Conservation (phyloP, 2,113 vertebrate genomes). For the Anolis carolinensis region DNA sequence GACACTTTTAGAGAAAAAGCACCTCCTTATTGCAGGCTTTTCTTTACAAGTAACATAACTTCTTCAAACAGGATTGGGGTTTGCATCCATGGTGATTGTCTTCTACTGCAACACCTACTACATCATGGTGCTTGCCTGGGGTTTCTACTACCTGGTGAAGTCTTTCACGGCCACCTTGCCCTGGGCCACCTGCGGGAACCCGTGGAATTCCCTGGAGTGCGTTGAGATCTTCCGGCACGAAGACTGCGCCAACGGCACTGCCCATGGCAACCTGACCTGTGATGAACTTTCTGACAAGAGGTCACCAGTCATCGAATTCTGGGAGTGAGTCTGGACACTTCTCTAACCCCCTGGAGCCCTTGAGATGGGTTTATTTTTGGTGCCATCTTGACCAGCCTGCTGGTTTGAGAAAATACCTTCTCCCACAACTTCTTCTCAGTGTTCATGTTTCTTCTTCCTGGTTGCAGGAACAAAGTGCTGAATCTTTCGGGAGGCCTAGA, state of each 20-base stretch:
- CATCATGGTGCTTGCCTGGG: constrained; percentile 98
- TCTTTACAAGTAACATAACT: not conserved
- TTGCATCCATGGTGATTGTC: constrained; percentile 98
- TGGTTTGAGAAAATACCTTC: not conserved
- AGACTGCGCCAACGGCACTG: constrained; percentile 67
- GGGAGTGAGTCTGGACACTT: constrained; percentile 86
- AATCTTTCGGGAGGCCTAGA: constrained; percentile 85
- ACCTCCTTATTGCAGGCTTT: accelerated
- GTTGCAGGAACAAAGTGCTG: constrained; percentile 85
- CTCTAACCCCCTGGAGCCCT: constrained; percentile 12
- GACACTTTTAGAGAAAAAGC: no score
- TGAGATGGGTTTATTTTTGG: not conserved
- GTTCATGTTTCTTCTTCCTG: not conserved
- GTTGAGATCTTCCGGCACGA: constrained; percentile 80
- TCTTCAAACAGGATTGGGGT: constrained; percentile 82
- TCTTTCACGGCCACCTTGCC: constrained; percentile 92
- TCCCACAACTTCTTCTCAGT: no score
- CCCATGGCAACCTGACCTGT: constrained; percentile 71
- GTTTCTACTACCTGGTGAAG: constrained; percentile 94
- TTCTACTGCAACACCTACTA: constrained; percentile 99
- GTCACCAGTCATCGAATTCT: constrained; percentile 94
- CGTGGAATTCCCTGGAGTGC: constrained; percentile 93
- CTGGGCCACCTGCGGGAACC: constrained; percentile 92
- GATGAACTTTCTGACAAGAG: constrained; percentile 82
- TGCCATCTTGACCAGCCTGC: not conserved